Percentiles rank a stretch among this genome's conserved stretches.
These are phyloP conservation scores for Ictalurus punctatus DNA, from an alignment of 2,113 vertebrate genomes.

Conservation along the genomic window DNA sequence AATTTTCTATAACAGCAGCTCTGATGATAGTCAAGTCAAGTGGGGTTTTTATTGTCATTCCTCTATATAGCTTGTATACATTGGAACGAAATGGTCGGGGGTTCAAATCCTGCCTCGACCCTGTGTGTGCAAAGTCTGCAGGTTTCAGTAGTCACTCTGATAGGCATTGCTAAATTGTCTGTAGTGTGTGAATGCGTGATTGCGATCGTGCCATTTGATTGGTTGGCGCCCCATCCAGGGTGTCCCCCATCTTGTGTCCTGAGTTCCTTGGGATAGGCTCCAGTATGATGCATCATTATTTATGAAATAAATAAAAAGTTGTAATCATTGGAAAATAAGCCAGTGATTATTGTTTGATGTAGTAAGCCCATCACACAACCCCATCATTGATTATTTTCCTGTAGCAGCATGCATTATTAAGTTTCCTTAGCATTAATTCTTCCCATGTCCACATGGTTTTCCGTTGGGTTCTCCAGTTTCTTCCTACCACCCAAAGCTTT, in stretches of 20 bases:
- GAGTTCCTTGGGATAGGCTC: no score
- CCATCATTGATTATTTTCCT: background rate
- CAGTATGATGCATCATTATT: background rate
- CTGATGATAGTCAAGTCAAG: background rate
- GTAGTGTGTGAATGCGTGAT: no score
- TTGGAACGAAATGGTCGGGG: background rate
- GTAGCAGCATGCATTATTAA: background rate
- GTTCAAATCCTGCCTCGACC: no score
- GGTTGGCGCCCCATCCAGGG: no score
- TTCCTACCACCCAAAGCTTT: background rate
- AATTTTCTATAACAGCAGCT: background rate
- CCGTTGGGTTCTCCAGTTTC: background rate
- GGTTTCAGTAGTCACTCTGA: no score
- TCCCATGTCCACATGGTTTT: background rate
- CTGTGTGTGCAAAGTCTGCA: no score
- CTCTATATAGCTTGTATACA: background rate
- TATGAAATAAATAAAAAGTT: background rate
- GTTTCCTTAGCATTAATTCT: background rate
- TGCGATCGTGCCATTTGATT: no score
- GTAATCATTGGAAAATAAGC: background rate
- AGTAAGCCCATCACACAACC: no score
- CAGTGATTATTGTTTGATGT: no score
- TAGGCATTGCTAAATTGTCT: no score
- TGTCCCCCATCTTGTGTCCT: no score
- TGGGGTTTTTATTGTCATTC: background rate